Conservation (phyloP, 1,140 invertebrate species). For the Camponotus pennsylvanicus region DNA sequence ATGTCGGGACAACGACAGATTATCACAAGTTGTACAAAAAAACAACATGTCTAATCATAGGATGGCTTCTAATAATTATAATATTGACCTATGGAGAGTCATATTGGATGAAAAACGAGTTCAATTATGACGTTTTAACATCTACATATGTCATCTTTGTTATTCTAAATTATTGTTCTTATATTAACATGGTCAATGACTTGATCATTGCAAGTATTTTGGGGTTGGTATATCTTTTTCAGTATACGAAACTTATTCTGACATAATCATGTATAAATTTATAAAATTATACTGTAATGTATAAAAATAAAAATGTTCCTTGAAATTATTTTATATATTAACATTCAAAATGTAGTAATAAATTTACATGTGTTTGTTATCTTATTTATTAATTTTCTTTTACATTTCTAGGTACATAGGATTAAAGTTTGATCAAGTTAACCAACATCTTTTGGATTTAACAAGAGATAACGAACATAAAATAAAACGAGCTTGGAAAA, state of each 20-base stretch:
- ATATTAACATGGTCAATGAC: neutral
- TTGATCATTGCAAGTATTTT: no score
- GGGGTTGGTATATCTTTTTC: no score
- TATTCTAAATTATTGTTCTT: neutral
- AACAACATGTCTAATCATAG: neutral
- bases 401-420: neutral
- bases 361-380: no score
- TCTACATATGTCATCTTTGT: neutral
- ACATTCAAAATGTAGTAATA: no score
- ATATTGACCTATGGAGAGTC: no score
- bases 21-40: neutral
- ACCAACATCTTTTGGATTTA: neutral
- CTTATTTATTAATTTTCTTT: neutral
- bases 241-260: no score
- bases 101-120: neutral
- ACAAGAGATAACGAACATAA: neutral
- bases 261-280: no score
- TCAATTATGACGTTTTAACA: neutral
- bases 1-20: constrained; percentile 1
- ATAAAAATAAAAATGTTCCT: no score
- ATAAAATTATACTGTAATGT: no score
- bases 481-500: neutral
- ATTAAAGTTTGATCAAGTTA: constrained; percentile 16
- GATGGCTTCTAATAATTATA: neutral
- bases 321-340: no score